These are phyloP conservation scores for Holotrichia oblita DNA, from an alignment of 1,140 invertebrate species.

Conservation along the genomic window DNA sequence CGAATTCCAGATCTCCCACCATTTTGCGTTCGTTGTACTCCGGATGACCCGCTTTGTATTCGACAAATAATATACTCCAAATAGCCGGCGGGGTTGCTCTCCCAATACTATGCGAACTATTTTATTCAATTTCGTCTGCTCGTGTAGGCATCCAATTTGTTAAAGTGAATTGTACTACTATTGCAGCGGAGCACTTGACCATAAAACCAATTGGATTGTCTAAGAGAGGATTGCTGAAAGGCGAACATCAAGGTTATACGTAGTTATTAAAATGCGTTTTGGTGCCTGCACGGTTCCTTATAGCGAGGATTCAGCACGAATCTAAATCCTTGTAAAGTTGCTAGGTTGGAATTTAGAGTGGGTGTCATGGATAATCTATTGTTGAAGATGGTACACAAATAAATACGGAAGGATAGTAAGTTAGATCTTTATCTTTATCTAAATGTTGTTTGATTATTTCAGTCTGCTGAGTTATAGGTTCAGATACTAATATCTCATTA, in stretches of 20 bases:
- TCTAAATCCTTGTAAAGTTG: background rate
- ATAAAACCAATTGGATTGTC: constrained; percentile 33
- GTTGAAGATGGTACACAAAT: background rate
- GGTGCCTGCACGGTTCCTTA: background rate
- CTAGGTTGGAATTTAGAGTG: background rate
- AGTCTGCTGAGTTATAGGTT: too few species aligned
- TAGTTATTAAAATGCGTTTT: constrained; percentile 18
- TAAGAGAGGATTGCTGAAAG: background rate
- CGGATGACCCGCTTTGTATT: constrained; percentile 7
- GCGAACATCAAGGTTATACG: background rate
- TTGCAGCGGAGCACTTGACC: constrained; percentile 16
- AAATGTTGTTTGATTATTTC: too few species aligned
- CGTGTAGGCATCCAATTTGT: constrained; percentile 31
- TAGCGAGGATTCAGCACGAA: background rate
- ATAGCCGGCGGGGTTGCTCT: background rate
- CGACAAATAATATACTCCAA: background rate
- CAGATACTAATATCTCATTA: too few species aligned
- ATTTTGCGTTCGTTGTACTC: constrained; percentile 3
- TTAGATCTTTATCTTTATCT: too few species aligned
- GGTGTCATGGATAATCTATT: background rate
- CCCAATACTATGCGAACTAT: constrained; percentile 30
- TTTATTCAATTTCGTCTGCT: constrained; percentile 27
- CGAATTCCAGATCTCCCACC: background rate
- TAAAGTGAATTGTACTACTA: constrained; percentile 29
- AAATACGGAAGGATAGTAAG: too few species aligned